Evolutionary conservation across 2,113 vertebrate species (phyloP).

Genomic region (Chloropsis hardwickii): DNA sequence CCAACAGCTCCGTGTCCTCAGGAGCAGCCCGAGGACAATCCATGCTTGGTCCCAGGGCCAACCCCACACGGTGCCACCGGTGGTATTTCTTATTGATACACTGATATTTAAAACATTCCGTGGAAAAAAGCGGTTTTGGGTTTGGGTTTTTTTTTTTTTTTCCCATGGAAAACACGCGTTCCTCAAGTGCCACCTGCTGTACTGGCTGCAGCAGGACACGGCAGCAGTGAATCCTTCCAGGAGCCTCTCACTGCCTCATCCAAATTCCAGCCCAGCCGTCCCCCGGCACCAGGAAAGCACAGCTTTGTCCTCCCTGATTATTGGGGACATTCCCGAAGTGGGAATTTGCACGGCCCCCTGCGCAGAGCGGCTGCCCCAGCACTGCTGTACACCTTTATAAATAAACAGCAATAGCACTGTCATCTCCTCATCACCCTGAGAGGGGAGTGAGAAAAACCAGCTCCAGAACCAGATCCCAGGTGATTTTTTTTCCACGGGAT

Average conservation of each 20-base stretch:
- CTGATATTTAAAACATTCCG: not conserved
- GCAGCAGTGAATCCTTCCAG: fast-evolving
- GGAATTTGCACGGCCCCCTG: not conserved
- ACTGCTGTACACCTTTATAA: not conserved
- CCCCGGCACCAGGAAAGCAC: not conserved
- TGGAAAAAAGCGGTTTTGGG: not conserved
- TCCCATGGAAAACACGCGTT: not conserved
- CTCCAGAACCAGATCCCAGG: not conserved
- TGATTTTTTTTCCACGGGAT: not conserved
- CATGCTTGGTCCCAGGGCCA: not conserved
- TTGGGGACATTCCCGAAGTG: fast-evolving
- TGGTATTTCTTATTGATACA: not conserved
- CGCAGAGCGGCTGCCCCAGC: not conserved
- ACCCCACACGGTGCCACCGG: not conserved
- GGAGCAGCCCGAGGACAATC: not conserved
- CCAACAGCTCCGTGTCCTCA: not conserved
- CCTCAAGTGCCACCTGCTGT: constrained; percentile 72
- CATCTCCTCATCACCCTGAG: not conserved
- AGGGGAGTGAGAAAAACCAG: not conserved
- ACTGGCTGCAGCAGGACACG: not conserved
- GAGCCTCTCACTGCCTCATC: not conserved
- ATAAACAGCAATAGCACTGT: not conserved
- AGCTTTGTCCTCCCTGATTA: not conserved
- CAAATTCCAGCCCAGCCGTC: not conserved
- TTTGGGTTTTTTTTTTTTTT: too few species aligned